phyloP scores from a whole-genome alignment of 1,140 invertebrate species.

The Lerema accius region DNA sequence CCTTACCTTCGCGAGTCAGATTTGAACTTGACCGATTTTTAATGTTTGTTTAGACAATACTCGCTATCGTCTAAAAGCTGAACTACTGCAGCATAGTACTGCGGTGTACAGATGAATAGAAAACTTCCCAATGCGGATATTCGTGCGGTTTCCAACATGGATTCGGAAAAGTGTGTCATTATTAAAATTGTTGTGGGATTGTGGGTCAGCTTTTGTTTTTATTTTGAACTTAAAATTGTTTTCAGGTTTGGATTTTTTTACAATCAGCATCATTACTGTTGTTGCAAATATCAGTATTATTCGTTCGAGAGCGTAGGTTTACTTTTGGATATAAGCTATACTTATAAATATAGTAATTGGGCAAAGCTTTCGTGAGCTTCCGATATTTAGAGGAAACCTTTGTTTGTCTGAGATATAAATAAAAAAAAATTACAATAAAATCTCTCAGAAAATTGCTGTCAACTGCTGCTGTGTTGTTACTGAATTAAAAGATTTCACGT shows the following conservation, averaged over 20 bases:
- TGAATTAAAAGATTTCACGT: no score
- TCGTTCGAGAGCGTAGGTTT: not conserved
- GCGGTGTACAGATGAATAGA: constrained; percentile 26
- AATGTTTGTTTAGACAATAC: not conserved
- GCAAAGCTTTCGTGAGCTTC: no score
- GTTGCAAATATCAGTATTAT: not conserved
- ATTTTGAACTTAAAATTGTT: constrained; percentile 17
- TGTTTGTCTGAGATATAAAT: no score
- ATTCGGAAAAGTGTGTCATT: constrained; percentile 33
- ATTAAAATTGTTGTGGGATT: constrained; percentile 35
- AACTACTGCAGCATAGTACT: constrained; percentile 19
- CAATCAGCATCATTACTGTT: not conserved
- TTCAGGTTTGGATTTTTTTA: constrained; percentile 10
- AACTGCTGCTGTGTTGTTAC: no score
- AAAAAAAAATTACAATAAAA: no score
- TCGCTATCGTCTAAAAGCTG: not conserved
- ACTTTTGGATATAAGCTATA: no score
- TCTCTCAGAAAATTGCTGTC: no score
- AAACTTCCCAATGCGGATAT: constrained; percentile 28
- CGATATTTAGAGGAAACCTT: no score
- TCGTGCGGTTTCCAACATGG: constrained; percentile 23
- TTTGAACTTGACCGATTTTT: not conserved
- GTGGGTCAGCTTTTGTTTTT: constrained; percentile 30
- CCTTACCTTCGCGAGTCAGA: not conserved
- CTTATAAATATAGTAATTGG: no score